Evolutionary conservation across 2,113 vertebrate genomes (phyloP), one percentile per base, ranked within the genome.

Genomic region (Columba janthina): DNA sequence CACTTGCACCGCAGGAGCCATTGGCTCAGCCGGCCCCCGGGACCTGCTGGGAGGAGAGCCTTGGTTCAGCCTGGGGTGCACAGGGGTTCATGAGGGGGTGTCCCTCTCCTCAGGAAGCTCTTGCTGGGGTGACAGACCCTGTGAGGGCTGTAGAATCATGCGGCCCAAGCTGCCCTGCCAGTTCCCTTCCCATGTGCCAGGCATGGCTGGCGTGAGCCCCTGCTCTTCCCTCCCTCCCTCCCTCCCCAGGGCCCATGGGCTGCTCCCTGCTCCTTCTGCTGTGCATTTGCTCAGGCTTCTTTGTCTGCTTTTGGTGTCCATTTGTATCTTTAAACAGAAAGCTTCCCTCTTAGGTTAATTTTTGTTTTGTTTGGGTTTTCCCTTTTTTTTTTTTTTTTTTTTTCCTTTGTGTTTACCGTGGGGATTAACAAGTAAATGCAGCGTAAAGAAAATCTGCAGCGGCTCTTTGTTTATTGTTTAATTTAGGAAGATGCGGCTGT

Each of bases 391-490:
- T 38, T 38, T 91, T 85, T 62, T 40, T 88, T 51, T 22, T 24
- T 40, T 70, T 44, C 78, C 66, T 95, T 90, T 91, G 90, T 97
- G 93, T 97, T 97, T 97, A 89, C 91, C 86, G 60, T n/a, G 81
- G 73, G 90, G 90, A 97, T 95, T 97, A 96, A 96, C 92, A 88
- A 95, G 90, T 83, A 97, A 94, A 79, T 93, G 95, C 95, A 94
- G 94, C 0, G 1, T 97, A 86, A 97, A 94, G 96, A 51, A 94
- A 97, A 94, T 88, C 51, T 72, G 75, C 95, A 89, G 25, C 3
- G 0, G 81, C 82, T 89, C 85, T 94, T 94, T 85, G 91, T 96
- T 97, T 97, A 73, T 94, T 96, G 89, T 95, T 97, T 94, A 89
- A 75, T 97, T 95, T 94, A 57, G 84, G 94, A 64, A 94, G 92